These are phyloP conservation scores for Cassiopea xamachana DNA, from an alignment of 30 jellyfish, hydroid and myxozoan genomes.

Conservation along the genomic window DNA sequence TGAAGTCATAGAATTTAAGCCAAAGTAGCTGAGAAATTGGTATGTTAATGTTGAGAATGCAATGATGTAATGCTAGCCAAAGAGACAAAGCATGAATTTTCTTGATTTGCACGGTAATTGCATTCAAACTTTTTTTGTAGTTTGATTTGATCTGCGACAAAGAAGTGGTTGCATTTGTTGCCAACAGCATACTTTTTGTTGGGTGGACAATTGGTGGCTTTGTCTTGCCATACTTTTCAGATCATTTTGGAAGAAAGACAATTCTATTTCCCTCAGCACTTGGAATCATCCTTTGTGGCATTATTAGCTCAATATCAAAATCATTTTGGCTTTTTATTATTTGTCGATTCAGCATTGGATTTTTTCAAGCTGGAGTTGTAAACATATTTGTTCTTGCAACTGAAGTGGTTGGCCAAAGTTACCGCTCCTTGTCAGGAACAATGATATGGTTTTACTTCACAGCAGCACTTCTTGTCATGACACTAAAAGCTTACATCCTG, in stretches of 20 bases:
- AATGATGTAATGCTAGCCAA: too few relatives aligned
- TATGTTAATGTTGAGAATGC: too few relatives aligned
- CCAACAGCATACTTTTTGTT: conserved; percentile 76
- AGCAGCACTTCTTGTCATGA: conserved; percentile 65
- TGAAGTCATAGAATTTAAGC: too few relatives aligned
- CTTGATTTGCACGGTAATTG: too few relatives aligned
- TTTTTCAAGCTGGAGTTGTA: conserved; percentile 78
- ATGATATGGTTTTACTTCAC: conserved; percentile 84
- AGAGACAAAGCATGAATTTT: too few relatives aligned
- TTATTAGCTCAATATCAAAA: conserved; percentile 50
- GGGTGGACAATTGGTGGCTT: conserved; percentile 93
- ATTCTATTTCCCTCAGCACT: conserved; percentile 70
- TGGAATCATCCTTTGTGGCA: conserved; percentile 53
- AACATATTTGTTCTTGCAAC: conserved; percentile 82
- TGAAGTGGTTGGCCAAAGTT: conserved; percentile 74
- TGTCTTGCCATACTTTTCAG: conserved; percentile 72
- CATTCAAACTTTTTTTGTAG: conserved; percentile 31
- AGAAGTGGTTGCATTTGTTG: conserved; percentile 64
- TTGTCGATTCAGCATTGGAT: conserved; percentile 72
- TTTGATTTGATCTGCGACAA: conserved; percentile 84
- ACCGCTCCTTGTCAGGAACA: conserved; percentile 78
- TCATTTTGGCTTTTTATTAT: conserved; percentile 51
- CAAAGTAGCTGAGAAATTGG: too few relatives aligned
- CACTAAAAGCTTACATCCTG: conserved; percentile 63
- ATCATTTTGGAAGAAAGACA: conserved; percentile 72